Percentiles rank a stretch among this genome's conserved stretches.
phyloP scores from a whole-genome alignment of 2,113 vertebrate species.

The Clarias macrocephalus region DNA sequence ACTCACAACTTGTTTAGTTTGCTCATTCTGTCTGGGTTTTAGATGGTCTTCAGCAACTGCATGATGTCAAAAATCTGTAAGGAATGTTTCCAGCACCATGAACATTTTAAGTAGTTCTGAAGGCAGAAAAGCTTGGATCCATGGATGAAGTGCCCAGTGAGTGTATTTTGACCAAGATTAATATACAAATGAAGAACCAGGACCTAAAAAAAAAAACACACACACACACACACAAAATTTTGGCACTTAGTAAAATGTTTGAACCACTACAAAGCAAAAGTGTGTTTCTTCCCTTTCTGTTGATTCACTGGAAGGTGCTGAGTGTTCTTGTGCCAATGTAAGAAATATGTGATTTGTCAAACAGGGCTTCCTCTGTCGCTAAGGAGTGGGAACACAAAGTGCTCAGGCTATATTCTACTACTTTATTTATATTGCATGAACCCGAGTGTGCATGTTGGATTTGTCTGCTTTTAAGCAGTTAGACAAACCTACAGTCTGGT shows the following conservation, averaged over 20 bases:
- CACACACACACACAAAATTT: neutral
- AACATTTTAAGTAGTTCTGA: no score
- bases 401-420: neutral
- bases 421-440: neutral
- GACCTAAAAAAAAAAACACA: neutral
- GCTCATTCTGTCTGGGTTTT: no score
- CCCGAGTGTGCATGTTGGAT: neutral
- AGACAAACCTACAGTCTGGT: neutral
- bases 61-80: no score
- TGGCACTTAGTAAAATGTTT: neutral
- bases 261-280: neutral
- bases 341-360: neutral
- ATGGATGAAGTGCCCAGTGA: neutral
- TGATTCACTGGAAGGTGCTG: neutral
- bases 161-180: neutral
- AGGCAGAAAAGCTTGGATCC: no score
- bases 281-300: no score
- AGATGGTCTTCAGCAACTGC: no score
- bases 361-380: neutral
- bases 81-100: no score
- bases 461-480: neutral
- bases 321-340: neutral
- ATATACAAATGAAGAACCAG: neutral
- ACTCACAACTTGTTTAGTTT: no score
- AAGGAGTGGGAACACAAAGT: neutral